Evolutionary conservation across 2,888 invertebrate species (phyloP), one percentile per base, ranked within the genome.

Genomic region (Drymonia ruficornis): DNA sequence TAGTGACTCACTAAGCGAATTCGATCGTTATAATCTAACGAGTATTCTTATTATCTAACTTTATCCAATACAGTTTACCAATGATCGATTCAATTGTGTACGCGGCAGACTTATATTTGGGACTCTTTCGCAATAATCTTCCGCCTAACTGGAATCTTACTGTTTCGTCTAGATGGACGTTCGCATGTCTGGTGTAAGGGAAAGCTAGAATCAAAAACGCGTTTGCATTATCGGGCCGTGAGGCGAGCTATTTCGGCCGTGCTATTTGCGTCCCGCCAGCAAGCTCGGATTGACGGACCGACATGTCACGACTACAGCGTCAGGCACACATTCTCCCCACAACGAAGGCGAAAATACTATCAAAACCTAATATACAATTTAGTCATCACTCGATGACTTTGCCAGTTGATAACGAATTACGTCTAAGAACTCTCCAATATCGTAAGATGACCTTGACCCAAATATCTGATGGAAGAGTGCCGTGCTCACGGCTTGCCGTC

Each of bases 261-360:
- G 82, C 89, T 92, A 92, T 91, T 91, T 91, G 76, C 76, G 86
- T 85, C 84, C 67, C 79, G 86, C 85, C 81, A 85, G 91, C 89
- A 86, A 86, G 90, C 91, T 87, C 85, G 84, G 91, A 91, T 92
- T 92, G 92, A 92, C 91, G 91, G 89, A 86, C 88, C 86, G 86
- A 84, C 84, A 82, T 91, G 89, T 91, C 91, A 91, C 82, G 81
- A 78, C 79, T 78, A 75, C 80, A 76, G 79, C 87, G 86, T 86
- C 86, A 81, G 67, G 65, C 67, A 65, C 75, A 77, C 76, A 78
- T 80, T 80, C 76, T 83, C 72, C 46, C 72, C 74, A 72, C 81
- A 81, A 81, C 79, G 72, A 82, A 76, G 70, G 56, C 55, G 69
- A 74, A 74, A 75, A 75, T 62, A 56, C 65, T 61, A 78, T 75